Evolutionary conservation across 2,888 invertebrate species (phyloP), one percentile per base, ranked within the genome.

Genomic region (Nebria salina): DNA sequence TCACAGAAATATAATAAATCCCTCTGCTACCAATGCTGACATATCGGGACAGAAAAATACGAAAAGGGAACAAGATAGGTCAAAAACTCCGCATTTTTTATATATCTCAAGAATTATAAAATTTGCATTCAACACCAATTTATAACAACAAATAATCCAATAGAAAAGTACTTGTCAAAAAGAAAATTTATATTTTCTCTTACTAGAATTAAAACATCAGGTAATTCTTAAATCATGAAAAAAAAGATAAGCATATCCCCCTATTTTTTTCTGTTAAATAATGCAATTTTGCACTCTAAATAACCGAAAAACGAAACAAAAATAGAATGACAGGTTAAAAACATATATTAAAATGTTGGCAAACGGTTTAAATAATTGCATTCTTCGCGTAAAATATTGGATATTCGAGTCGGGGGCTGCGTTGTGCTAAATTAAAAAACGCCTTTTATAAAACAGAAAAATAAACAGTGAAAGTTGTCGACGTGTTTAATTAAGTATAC

Each of bases 341-440:
- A 75, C 80, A 80, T 80, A 80, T 80, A 80, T 80, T 75, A 80
- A 75, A 80, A 80, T 80, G 80, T 80, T 80, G 75, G 80, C 72
- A 75, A 75, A 80, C 68, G 65, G 80, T 80, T 75, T 68, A 80
- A 80, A 75, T 80, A 80, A 80, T 80, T 80, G 80, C 80, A 80
- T 80, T 80, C 80, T 80, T 80, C 75, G 80, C 75, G 80, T 75
- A 80, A 80, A 75, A 75, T 80, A 80, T 80, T 80, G 80, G 80
- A 80, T 80, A 80, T 80, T 80, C 72, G 20, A 80, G 68, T 70
- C 70, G 75, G 75, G 80, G 75, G 65, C 13, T 54, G 54, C 13
- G 70, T 70, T 80, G 75, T 70, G 80, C 65, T 80, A 80, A 80
- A 80, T 80, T 80, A 80, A 75, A 80, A 80, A 80, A 80, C 80